Evolutionary conservation across 2,797 vertebrate genomes (phyloP), one percentile per base, ranked within the genome.

Genomic region (Chromis chromis): DNA sequence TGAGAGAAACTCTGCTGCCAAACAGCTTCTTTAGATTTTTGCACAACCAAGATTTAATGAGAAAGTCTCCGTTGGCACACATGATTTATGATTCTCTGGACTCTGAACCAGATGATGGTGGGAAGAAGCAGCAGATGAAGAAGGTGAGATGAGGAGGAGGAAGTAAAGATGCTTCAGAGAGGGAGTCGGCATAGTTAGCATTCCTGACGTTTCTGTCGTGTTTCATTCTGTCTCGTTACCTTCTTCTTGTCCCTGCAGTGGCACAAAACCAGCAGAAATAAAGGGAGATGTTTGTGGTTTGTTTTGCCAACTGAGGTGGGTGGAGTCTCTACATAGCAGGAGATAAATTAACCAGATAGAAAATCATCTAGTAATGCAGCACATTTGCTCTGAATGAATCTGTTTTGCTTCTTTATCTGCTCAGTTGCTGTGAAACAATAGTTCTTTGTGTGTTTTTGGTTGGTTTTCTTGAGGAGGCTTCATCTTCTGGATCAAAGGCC

Each of bases 131-230:
- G 31, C 31, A 31, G 52, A 22, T 36, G 6, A 70, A 13, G n/a
- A 12, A 28, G 62, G 52, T 9, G 22, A 28, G 49, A 52, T n/a
- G 71, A 57, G 49, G 25, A 70, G 57, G 57, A 65, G 46, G 50
- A 70, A 11, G 39, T 48, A 42, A 67, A 25, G 69, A 61, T 59
- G 78, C 44, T 8, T 3, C 25, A 40, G 48, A 63, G 16, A 65
- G 65, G 78, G 82, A 86, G 78, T 74, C 24, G 1, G 53, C 86
- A 83, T 88, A 76, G 42, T 63, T 63, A 59, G 12, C 79, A 89
- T 91, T 88, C 82, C 83, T 88, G 77, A 64, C 64, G 5, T 46
- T 19, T 72, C 61, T 57, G 69, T 42, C 17, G 70, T 64, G 78
- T 78, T 42, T 44, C 17, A 4, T 44, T 44, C 42, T 2, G 42